Base-by-base conservation (phyloP, 2,888 invertebrate genomes). In the Pachydiplax longipennis region DNA sequence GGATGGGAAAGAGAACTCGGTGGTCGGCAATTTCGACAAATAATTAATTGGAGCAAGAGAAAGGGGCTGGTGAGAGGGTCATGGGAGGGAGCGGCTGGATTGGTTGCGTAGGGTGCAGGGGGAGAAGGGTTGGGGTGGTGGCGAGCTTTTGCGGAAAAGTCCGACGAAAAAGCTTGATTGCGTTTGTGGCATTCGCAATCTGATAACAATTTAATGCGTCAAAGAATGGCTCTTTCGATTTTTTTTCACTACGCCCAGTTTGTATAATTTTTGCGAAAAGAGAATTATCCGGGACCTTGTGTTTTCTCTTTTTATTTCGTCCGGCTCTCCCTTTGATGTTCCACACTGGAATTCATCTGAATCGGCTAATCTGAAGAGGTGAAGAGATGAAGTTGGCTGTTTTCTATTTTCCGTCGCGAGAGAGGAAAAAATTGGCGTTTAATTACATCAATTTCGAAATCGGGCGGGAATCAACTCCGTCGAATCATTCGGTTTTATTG, bases 201-300 rank as follows among this genome's bases (percentile, higher is more conserved):
- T 65, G 87, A 87, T 87, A 87, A 87, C 87, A 87, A 87, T 87
- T 87, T 87, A 87, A 87, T 87, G 87, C 87, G 87, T 37, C 87
- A 61, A 87, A 87, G 87, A 87, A 83, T 83, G 44, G 44, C 40
- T 4, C 40, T 58, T 31, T 31, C 53, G 31, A 13, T 13, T 22
- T 58, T 83, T 53, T 65, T 65, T 44, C 44, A 10, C 44, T 44
- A 10, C 61, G 13, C 37, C 87, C 37, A 35, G 15, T 48, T 12
- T 12, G 53, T 37, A n/a, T 87, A 53, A 61, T 87, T 37, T 87
- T 73, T 31, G 31, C 31, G 73, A 31, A 73, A 73, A 73, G 73
- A 73, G 73, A 73, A 73, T 73, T 31, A 73, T 73, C 25, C 25
- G 31, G 73, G 13, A 12, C 53, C 25, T 12, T 73, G 18, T 73